Evolutionary conservation across 1,140 invertebrate genomes (phyloP).

Genomic region (Drosophila lacertosa): DNA sequence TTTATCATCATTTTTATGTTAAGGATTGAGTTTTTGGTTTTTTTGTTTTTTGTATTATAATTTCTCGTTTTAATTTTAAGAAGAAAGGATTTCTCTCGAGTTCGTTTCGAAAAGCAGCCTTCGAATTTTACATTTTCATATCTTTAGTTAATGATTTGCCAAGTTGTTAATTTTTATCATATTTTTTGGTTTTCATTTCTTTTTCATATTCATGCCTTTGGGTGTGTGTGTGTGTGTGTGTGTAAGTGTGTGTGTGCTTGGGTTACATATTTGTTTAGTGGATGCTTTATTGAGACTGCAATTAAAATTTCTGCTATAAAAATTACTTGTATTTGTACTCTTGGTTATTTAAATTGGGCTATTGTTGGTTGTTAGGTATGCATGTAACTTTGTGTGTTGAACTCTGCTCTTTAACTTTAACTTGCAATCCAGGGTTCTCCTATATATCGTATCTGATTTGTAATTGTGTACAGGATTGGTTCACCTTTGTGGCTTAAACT

Average conservation of each 20-base stretch:
- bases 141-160: conserved; percentile 36
- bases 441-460: conserved; percentile 27
- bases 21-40: conserved; percentile 10
- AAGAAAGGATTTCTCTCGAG: conserved; percentile 76
- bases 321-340: conserved; percentile 84
- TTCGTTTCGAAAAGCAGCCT: conserved; percentile 54
- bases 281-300: conserved; percentile 78
- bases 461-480: conserved; percentile 26
- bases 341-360: conserved; percentile 84
- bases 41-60: conserved; percentile 29
- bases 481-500: conserved; percentile 39
- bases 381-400: conserved; percentile 68
- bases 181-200: too few relatives aligned
- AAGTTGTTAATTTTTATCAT: conserved; percentile 27
- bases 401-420: conserved; percentile 43
- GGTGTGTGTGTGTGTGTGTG: conserved; percentile 26
- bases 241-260: conserved; percentile 34
- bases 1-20: conserved; percentile 42
- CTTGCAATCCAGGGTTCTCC: conserved; percentile 19
- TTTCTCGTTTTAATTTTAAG: conserved; percentile 59
- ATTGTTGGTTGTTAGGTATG: conserved; percentile 82
- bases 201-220: conserved; percentile 61
- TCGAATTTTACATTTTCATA: conserved; percentile 50
- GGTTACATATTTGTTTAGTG: conserved; percentile 56
- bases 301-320: conserved; percentile 83